Conservation (phyloP, 2,888 invertebrate species). For the Melanostoma mellinum region DNA sequence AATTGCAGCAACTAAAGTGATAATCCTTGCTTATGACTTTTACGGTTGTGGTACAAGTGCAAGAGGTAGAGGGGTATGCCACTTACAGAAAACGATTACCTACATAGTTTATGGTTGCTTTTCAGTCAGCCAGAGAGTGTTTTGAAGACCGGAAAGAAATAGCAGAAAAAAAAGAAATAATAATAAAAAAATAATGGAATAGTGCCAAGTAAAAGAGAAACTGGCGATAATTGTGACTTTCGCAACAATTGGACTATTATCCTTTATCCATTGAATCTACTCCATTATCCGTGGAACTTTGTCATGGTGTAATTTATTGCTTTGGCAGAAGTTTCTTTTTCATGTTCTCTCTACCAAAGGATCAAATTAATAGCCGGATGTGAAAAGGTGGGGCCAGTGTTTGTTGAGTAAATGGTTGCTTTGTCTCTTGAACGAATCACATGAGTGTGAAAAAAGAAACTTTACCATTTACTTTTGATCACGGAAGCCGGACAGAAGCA, state of each 20-base stretch:
- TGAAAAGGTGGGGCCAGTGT: slow-evolving; percentile 37
- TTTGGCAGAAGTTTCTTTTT: slow-evolving; percentile 33
- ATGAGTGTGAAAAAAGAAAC: slow-evolving; percentile 40
- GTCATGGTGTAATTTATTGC: slow-evolving; percentile 49
- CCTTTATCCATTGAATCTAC: slow-evolving; percentile 44
- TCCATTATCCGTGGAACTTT: slow-evolving; percentile 40
- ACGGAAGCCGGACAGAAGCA: slow-evolving; percentile 47
- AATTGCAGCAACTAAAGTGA: slow-evolving; percentile 38
- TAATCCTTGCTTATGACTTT: slow-evolving; percentile 24
- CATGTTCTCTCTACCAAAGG: slow-evolving; percentile 2
- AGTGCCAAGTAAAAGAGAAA: slow-evolving; percentile 46
- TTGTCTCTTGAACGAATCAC: slow-evolving; percentile 20
- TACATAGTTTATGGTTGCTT: slow-evolving; percentile 29
- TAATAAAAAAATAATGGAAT: not conserved
- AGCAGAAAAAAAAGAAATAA: slow-evolving; percentile 5
- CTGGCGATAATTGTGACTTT: slow-evolving; percentile 57
- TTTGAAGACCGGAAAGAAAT: slow-evolving; percentile 51
- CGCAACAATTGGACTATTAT: slow-evolving; percentile 58
- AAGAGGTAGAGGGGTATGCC: not conserved
- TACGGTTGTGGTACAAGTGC: not conserved
- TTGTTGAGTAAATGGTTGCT: slow-evolving; percentile 38
- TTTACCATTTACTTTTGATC: slow-evolving; percentile 62
- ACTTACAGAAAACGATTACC: slow-evolving; percentile 35
- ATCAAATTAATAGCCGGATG: slow-evolving; percentile 57
- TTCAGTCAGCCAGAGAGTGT: not conserved